Conservation (phyloP, 1,140 invertebrate genomes). For the Dufourea novaeangliae region DNA sequence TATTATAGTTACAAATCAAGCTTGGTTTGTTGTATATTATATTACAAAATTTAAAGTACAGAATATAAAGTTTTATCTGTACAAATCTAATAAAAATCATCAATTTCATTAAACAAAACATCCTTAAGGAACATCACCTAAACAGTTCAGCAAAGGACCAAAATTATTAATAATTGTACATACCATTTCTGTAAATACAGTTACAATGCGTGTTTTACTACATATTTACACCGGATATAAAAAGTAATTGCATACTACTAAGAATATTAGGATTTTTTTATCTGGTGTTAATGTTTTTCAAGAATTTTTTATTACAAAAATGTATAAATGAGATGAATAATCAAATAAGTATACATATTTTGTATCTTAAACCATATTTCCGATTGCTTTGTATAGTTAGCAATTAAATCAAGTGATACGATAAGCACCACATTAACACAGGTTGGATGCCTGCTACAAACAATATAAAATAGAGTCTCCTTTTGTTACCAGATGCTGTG, state of each 20-base stretch:
- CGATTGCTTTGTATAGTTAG: background rate
- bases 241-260: background rate
- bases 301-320: conserved; percentile 75
- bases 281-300: background rate
- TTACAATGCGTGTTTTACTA: background rate
- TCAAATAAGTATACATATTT: conserved; percentile 59
- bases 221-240: background rate
- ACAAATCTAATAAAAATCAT: background rate
- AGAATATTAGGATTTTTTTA: background rate
- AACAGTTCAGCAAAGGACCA: too few species aligned
- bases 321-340: conserved; percentile 63
- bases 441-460: conserved; percentile 94
- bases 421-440: conserved; percentile 97
- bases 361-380: conserved; percentile 7
- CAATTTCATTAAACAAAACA: too few species aligned
- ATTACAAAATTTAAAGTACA: conserved; percentile 1
- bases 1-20: too few species aligned
- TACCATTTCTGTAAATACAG: background rate
- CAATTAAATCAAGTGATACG: conserved; percentile 86
- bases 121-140: too few species aligned
- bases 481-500: conserved; percentile 87
- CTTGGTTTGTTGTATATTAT: background rate
- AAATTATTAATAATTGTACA: background rate
- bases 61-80: background rate
- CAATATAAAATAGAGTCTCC: conserved; percentile 95